Conservation (phyloP, 2,888 invertebrate species). For the Polyploca ridens region DNA sequence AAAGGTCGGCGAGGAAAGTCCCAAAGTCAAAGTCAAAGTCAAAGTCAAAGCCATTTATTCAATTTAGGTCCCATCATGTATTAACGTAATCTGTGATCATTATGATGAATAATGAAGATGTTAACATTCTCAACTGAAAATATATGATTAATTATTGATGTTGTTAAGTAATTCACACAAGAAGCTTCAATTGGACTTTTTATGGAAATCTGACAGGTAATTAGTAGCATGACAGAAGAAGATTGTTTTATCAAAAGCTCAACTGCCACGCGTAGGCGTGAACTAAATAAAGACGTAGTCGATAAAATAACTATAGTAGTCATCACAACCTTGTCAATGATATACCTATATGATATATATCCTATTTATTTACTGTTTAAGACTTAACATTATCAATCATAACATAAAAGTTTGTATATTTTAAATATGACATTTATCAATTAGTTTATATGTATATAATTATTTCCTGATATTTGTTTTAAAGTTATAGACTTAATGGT, state of each 20-base stretch:
- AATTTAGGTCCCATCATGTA: neutral
- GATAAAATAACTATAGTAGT: neutral
- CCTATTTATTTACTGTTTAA: slow-evolving; percentile 16
- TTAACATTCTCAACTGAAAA: neutral
- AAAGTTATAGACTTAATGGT: no score
- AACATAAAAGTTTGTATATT: no score
- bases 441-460: no score
- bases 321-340: slow-evolving; percentile 13
- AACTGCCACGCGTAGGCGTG: slow-evolving; percentile 16
- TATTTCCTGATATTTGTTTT: no score
- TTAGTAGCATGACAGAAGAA: neutral
- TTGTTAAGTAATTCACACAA: neutral
- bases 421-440: neutral
- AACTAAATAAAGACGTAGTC: slow-evolving; percentile 18
- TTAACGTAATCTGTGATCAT: neutral
- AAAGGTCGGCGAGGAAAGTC: no score
- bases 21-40: no score
- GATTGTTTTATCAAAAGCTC: neutral
- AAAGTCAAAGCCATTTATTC: no score
- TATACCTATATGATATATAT: slow-evolving; percentile 7
- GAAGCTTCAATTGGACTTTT: neutral
- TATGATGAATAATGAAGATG: neutral
- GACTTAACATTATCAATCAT: neutral
- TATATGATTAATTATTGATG: neutral
- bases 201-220: slow-evolving; percentile 17